Percentiles rank a stretch among this genome's conserved stretches.
Evolutionary conservation across 2,888 invertebrate species (phyloP).

Genomic region (Pilophorus perplexus): DNA sequence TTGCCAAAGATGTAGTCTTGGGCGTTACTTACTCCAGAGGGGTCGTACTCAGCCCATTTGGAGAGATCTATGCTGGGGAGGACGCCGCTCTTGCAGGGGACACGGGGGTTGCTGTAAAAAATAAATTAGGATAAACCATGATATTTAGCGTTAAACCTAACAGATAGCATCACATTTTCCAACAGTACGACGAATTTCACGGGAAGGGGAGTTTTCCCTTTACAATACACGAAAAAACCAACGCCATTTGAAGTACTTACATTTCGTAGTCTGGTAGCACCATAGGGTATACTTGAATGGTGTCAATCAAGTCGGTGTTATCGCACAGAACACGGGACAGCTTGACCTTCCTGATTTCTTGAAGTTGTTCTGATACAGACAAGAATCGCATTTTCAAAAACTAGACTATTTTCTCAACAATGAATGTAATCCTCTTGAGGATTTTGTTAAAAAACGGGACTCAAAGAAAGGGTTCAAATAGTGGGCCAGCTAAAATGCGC

Average conservation of each 20-base stretch:
- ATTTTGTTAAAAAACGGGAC: too few species aligned
- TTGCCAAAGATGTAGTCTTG: slow-evolving; percentile 39
- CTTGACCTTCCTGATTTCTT: slow-evolving; percentile 77
- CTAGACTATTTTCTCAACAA: too few species aligned
- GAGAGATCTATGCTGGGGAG: slow-evolving; percentile 82
- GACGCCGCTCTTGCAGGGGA: slow-evolving; percentile 84
- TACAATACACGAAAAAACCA: not conserved
- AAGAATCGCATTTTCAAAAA: too few species aligned
- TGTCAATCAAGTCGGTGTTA: slow-evolving; percentile 88
- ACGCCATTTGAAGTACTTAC: slow-evolving; percentile 58
- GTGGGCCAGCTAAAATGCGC: too few species aligned
- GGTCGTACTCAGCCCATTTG: slow-evolving; percentile 78
- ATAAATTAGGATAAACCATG: too few species aligned
- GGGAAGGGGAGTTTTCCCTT: too few species aligned
- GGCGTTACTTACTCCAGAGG: slow-evolving; percentile 42
- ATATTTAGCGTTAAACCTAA: too few species aligned
- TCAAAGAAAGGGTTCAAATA: too few species aligned
- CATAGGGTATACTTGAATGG: slow-evolving; percentile 87
- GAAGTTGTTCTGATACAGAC: slow-evolving; percentile 69
- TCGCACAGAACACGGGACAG: slow-evolving; percentile 84
- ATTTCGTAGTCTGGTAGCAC: slow-evolving; percentile 88
- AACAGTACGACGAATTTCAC: too few species aligned
- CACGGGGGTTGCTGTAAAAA: slow-evolving; percentile 74
- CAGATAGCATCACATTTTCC: too few species aligned
- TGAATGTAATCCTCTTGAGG: too few species aligned